These are phyloP conservation scores for Muscicapa comitata DNA, from an alignment of 2,797 vertebrate genomes.

Conservation along the genomic window DNA sequence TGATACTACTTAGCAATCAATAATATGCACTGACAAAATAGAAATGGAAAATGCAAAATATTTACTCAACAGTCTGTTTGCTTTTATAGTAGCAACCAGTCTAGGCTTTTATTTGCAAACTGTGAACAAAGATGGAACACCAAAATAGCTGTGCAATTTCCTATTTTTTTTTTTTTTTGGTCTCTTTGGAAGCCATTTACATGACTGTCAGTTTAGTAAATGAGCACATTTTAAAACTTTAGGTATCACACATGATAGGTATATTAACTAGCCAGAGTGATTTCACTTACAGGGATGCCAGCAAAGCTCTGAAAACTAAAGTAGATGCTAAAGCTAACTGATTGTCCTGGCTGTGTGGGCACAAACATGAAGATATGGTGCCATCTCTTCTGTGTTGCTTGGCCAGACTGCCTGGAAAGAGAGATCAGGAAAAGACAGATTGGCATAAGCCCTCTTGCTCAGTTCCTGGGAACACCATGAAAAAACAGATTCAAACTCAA, in stretches of 20 bases:
- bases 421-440: not conserved
- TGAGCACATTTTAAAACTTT: not conserved
- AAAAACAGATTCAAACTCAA: not conserved
- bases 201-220: not conserved
- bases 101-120: slow-evolving; percentile 27
- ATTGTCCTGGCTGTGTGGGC: not conserved
- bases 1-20: not conserved
- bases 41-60: not conserved
- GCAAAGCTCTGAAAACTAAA: not conserved
- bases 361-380: not conserved
- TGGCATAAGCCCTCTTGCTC: not conserved
- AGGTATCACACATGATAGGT: not conserved
- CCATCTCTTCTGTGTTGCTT: slow-evolving; percentile 17
- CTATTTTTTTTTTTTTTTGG: not conserved
- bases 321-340: not conserved
- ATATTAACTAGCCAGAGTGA: not conserved
- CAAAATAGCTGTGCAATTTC: not conserved
- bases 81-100: not conserved
- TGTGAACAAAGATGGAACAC: slow-evolving; percentile 27
- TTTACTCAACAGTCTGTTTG: slow-evolving; percentile 25
- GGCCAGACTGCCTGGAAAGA: slow-evolving; percentile 30
- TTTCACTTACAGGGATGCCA: not conserved
- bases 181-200: not conserved
- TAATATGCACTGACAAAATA: not conserved
- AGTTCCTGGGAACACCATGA: not conserved